Evolutionary conservation across 2,888 invertebrate species (phyloP), one percentile per base, ranked within the genome.

Genomic region (Heliconius ismenius): DNA sequence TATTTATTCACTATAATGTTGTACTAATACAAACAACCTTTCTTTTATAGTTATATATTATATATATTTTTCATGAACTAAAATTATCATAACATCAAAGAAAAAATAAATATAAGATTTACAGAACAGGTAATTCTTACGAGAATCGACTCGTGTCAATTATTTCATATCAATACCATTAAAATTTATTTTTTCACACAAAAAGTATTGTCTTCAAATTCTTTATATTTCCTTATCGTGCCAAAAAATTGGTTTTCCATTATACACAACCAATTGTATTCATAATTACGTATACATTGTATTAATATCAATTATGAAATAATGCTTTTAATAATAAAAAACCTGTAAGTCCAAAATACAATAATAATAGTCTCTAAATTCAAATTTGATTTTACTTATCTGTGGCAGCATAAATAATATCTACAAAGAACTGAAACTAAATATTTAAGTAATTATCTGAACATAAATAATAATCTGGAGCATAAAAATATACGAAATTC

Each of bases 261-360:
- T 26, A 62, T 26, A 62, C 39, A 39, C 65, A 65, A 65, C n/a
- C 65, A 39, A 65, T 65, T 65, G 24, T 65, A 39, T 36, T 39
- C 65, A 65, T n/a, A 65, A 39, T 39, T 39, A 39, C 65, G 65
- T 65, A 65, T 65, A 65, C 36, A 39, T 21, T 36, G 39, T n/a
- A 65, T 39, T 65, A 39, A 11, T 36, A 65, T n/a, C 39, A 65
- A 65, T 39, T 24, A 13, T 65, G 11, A 24, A 21, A n/a, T 39
- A 7, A 49, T 49, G 21, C 49, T 24, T 36, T 36, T n/a, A 6
- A 13, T 36, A n/a, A 49, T 11, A 65, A 13, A n/a, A 65, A 65
- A 65, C n/a, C n/a, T 36, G 10, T 64, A 36, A 64, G 26, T 11
- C n/a, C n/a, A n/a, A n/a, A n/a, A n/a, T n/a, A n/a, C n/a, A 64